Conservation (phyloP, 1,140 invertebrate genomes). For the Chrysoperla carnea region DNA sequence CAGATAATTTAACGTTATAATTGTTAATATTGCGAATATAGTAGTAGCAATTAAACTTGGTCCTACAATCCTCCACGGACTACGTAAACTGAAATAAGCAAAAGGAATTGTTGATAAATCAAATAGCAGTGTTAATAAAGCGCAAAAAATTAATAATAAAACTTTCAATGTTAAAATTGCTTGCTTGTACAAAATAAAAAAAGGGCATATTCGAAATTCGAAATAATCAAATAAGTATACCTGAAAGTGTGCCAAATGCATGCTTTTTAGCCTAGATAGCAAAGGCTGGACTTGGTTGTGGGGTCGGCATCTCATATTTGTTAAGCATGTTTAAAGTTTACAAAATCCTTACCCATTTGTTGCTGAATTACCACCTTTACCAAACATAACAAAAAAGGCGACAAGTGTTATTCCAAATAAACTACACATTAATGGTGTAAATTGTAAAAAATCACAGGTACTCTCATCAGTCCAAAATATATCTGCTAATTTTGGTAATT, state of each 20-base stretch:
- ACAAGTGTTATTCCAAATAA: slow-evolving; percentile 4
- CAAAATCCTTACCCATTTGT: background rate
- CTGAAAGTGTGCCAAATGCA: too few relatives aligned
- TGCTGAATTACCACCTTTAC: slow-evolving; percentile 4
- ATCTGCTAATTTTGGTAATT: background rate
- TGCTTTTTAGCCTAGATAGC: too few relatives aligned
- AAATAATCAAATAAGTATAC: too few relatives aligned
- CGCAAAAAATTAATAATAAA: too few relatives aligned
- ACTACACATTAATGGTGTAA: slow-evolving; percentile 5
- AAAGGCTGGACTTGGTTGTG: too few relatives aligned
- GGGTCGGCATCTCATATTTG: too few relatives aligned
- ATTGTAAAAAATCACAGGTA: slow-evolving; percentile 6
- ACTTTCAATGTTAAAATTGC: too few relatives aligned
- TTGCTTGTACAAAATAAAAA: too few relatives aligned
- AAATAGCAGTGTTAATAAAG: background rate
- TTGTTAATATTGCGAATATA: slow-evolving; percentile 3
- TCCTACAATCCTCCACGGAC: slow-evolving; percentile 6
- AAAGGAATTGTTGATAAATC: background rate
- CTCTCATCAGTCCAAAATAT: slow-evolving; percentile 1
- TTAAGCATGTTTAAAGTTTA: too few relatives aligned
- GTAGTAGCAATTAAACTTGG: slow-evolving; percentile 3
- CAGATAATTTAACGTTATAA: background rate
- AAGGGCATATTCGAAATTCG: too few relatives aligned
- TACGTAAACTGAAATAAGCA: slow-evolving; percentile 2
- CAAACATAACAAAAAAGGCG: slow-evolving; percentile 4